A percentile compares a stretch with the other conserved stretches of the same genome.
Evolutionary conservation across 2,888 invertebrate species (phyloP).

Genomic region (Mimas tiliae): DNA sequence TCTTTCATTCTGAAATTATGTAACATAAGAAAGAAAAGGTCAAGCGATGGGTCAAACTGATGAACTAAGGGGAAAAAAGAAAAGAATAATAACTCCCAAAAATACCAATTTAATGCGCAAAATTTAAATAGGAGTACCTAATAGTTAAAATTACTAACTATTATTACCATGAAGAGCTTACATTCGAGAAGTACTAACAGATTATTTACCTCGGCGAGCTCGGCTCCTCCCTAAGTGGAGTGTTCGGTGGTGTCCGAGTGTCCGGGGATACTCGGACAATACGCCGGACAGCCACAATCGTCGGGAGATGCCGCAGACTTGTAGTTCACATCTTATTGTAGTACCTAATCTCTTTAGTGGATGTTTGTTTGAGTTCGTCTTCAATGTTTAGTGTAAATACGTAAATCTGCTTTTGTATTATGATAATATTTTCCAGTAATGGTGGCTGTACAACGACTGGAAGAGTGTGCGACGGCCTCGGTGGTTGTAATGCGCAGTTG

Average conservation of each 20-base stretch:
- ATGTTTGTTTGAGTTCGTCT: neutral
- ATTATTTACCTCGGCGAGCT: constrained; percentile 13
- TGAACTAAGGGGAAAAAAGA: no score
- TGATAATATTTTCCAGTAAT: no score
- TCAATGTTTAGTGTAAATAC: constrained; percentile 29
- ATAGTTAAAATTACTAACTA: neutral
- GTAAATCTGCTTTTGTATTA: no score
- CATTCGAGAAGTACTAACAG: neutral
- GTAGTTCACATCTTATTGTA: constrained; percentile 14
- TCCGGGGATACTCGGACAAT: neutral
- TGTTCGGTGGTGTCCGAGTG: neutral
- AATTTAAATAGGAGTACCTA: neutral
- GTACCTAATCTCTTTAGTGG: constrained; percentile 24
- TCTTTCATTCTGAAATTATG: no score
- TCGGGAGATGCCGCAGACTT: neutral
- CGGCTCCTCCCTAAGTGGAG: constrained; percentile 7
- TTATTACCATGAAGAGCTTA: neutral
- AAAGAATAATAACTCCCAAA: no score
- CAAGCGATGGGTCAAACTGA: no score
- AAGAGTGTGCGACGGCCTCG: no score
- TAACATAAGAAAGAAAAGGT: no score
- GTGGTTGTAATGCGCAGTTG: no score
- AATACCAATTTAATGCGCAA: no score
- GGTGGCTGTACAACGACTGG: no score
- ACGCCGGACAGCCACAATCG: constrained; percentile 2